Conservation (phyloP, 2,797 vertebrate genomes). For the Microctenopoma lineatum region DNA sequence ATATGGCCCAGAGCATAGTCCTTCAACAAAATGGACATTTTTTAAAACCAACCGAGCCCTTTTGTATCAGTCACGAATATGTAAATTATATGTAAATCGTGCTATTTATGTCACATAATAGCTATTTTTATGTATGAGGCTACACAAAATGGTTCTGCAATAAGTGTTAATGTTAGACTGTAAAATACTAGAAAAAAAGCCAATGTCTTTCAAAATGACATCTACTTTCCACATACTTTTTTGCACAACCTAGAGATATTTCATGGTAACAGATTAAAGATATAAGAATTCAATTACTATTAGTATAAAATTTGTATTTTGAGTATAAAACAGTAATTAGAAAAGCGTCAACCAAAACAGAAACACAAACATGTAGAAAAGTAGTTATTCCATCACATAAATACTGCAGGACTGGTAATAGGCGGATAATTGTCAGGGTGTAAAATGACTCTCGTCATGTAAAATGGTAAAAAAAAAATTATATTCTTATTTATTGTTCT, state of each 20-base stretch:
- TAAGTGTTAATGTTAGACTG: no score
- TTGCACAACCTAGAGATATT: neutral
- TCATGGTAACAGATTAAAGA: neutral
- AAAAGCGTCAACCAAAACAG: no score
- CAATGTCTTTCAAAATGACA: no score
- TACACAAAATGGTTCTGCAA: neutral
- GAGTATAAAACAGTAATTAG: no score
- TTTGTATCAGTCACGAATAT: neutral
- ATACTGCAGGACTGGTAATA: no score
- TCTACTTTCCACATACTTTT: neutral
- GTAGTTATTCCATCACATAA: neutral
- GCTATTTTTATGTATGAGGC: neutral
- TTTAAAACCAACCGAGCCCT: neutral
- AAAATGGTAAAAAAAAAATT: no score
- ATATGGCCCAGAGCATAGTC: neutral
- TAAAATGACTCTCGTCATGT: neutral
- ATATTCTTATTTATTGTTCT: no score
- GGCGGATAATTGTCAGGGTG: neutral
- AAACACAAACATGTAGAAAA: no score
- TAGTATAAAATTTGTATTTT: no score
- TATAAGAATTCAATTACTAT: no score
- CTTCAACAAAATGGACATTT: neutral
- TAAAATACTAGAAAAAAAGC: no score
- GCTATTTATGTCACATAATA: constrained; percentile 1
- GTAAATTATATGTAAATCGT: neutral